A percentile compares a stretch with the other conserved stretches of the same genome.
Conservation (phyloP, 2,797 vertebrate genomes). For the Eulemur coronatus region DNA sequence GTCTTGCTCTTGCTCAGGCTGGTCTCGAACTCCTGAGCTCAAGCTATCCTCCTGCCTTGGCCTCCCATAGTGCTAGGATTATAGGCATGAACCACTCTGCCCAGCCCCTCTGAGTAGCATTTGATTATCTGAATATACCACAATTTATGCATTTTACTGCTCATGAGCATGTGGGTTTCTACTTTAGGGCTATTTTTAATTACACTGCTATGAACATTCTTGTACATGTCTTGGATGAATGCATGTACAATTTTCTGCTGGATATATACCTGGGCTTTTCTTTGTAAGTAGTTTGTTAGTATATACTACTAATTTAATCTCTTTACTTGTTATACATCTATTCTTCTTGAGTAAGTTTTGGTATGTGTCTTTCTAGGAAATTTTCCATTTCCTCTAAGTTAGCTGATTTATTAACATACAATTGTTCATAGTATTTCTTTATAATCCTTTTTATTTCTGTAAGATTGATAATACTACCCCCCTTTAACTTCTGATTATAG, state of each 20-base stretch:
- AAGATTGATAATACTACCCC: not conserved
- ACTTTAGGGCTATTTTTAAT: slow-evolving; percentile 9
- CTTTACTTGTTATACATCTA: not conserved
- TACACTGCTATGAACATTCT: not conserved
- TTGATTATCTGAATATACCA: slow-evolving; percentile 27
- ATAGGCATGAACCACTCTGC: not conserved
- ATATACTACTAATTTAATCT: not conserved
- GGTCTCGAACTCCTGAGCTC: not conserved
- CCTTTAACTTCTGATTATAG: not conserved
- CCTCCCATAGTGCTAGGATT: not conserved
- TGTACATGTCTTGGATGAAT: not conserved
- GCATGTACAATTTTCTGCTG: not conserved
- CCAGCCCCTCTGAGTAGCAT: not conserved
- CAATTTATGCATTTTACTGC: not conserved
- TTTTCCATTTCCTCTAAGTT: not conserved
- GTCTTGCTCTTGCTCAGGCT: not conserved
- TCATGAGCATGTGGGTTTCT: not conserved
- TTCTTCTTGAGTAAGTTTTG: not conserved
- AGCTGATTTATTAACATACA: not conserved
- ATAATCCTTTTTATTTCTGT: not conserved
- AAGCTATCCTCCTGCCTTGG: no score
- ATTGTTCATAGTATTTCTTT: not conserved
- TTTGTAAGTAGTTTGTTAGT: not conserved
- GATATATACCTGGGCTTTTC: not conserved
- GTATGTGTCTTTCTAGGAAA: not conserved